Base-by-base conservation (phyloP, 2,797 vertebrate genomes). In the Myiothlypis chrysogaster region DNA sequence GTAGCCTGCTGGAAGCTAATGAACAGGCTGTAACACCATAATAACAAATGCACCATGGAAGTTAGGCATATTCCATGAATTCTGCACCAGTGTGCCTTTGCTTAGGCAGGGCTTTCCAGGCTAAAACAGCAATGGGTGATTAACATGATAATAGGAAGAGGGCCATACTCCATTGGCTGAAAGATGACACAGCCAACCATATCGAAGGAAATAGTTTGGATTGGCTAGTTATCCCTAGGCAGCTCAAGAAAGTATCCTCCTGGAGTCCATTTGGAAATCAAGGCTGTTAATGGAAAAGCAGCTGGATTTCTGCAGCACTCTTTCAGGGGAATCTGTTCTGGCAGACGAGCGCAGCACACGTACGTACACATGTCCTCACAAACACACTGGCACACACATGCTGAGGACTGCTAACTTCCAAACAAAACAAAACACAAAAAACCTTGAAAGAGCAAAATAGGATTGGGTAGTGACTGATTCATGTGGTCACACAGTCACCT, bases 271-370 rank as follows among this genome's bases (percentile, higher is more conserved):
- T 93, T 0, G 15, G 89, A 94, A 93, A 95, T 81, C 81, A 87
- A 91, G 87, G 83, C 93, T 93, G 87, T 46, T 96, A 96, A 91
- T 95, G 87, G 94, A 96, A 97, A 94, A 96, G 63, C 94, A 95
- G 96, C 89, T 94, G 95, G 92, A 86, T 91, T 95, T 91, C 92
- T 93, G 85, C 85, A 83, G 87, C 70, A 39, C 27, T 93, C 87
- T 75, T 92, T 83, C 94, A 72, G 78, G 87, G 89, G 91, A 96
- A 71, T 82, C 94, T 43, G 4, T 70, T 69, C 84, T 12, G 9
- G 76, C 72, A 91, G 77, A 56, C 2, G 0, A 87, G 66, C 46
- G 8, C 47, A 71, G 87, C 79, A 78, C 84, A 90, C 79, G 27
- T 3, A 87, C 46, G 0, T 34, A 83, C 75, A 53, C 65, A 52